Percentiles rank a stretch among this genome's conserved stretches.
Conservation (phyloP, 1,140 invertebrate genomes). For the Solen grandis region DNA sequence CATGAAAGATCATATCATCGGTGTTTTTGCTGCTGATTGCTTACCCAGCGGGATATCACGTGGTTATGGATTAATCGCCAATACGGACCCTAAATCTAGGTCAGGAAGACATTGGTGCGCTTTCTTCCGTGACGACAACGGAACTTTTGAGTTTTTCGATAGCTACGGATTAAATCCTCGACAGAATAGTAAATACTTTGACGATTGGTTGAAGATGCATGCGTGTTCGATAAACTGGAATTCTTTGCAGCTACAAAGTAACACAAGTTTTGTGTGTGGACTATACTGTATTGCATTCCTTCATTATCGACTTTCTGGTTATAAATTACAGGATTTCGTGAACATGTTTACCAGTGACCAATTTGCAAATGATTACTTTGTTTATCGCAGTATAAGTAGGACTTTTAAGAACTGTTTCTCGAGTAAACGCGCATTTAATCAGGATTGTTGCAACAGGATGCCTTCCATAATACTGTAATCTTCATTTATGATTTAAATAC, state of each 20-base stretch:
- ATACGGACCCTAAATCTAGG: background rate
- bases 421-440: no score
- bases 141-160: no score
- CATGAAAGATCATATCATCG: slow-evolving; percentile 8
- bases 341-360: no score
- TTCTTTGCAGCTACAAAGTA: slow-evolving; percentile 6
- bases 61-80: slow-evolving; percentile 14
- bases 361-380: no score
- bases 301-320: slow-evolving; percentile 10
- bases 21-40: slow-evolving; percentile 8
- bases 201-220: slow-evolving; percentile 10
- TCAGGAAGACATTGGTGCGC: slow-evolving; percentile 11
- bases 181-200: slow-evolving; percentile 19
- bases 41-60: background rate
- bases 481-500: no score
- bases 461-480: no score
- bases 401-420: no score
- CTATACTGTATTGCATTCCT: slow-evolving; percentile 26
- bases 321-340: slow-evolving; percentile 13
- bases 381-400: no score
- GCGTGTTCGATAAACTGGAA: background rate
- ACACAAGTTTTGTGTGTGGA: background rate
- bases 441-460: no score
- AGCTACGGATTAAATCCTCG: no score
- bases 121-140: no score